Evolutionary conservation across 2,888 invertebrate genomes (phyloP), one percentile per base, ranked within the genome.

Genomic region (Himalopsyche anomala): DNA sequence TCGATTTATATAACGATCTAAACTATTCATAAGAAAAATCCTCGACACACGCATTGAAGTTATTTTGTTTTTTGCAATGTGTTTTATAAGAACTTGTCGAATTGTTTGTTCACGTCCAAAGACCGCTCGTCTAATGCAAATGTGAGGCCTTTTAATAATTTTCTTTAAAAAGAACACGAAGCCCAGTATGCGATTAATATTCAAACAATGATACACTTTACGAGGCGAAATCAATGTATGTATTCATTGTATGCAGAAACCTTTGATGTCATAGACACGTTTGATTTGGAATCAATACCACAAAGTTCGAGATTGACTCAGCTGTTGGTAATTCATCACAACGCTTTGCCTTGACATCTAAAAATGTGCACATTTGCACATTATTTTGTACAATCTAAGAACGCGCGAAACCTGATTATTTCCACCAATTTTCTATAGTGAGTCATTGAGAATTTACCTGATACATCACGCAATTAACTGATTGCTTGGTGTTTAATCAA

Each of bases 201-300:
- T 74, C 74, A 74, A 15, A 38, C 74, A 74, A 74, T 74, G 15
- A 36, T 74, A 36, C 74, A 74, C 5, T 74, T 74, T 15, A 38
- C 74, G 74, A 74, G 36, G 74, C 74, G 74, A 74, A 51, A 15
- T 36, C 36, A 36, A 74, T 36, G 74, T 15, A 74, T 36, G 74
- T 15, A 36, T 15, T 12, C 38, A 74, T 74, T 74, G 38, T 74
- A 36, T 74, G 3, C 36, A 74, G 38, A 74, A 51, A 28, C 74
- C 74, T 74, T 74, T 36, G 74, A 74, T 74, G 36, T 74, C 36
- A 36, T 74, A 74, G 74, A 74, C 74, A 74, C 74, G 74, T 74
- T 74, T 74, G 74, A 38, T 38, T 74, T 12, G 36, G 74, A 74
- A 74, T 74, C 69, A 69, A 74, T 38, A 38, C 4, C 19, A 15